Base-by-base conservation (phyloP, 53 echinoderm and acorn worm genomes). In the Holothuria scabra region DNA sequence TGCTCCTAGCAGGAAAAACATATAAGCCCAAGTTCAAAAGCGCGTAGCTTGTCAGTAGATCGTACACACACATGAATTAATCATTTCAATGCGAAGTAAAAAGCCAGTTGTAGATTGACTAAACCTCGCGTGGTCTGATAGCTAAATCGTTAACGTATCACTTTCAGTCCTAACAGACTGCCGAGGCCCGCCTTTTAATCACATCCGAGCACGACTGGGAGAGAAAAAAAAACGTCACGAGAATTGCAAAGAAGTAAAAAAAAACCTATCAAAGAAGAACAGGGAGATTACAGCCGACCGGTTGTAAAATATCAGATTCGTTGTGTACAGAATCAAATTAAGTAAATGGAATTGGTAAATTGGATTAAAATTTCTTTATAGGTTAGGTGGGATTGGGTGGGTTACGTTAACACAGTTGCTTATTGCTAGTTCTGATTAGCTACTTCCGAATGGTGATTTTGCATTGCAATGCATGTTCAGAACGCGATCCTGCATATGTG, bases 311-410 rank as follows among this genome's bases (percentile, higher is more conserved):
- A 69, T 69, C 14, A 69, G 69, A 34, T 41, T 69, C 41, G 31
- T 69, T 69, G 69, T 69, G 69, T 69, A 69, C 69, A 56, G 46
- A 76, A 76, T 76, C 76, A 48, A 76, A 76, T 76, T 76, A 48
- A 48, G 76, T 56, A 76, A 76, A 76, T 76, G 76, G 76, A 76
- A 76, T 76, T 76, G 76, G 76, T 76, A 76, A 76, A 76, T 76
- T 76, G 76, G 76, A 76, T 76, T 76, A 76, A 76, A 76, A 76
- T 76, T 76, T 46, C 76, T 76, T 76, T 76, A 48, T 76, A 76
- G 46, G 52, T 76, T 76, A 28, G 48, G 56, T 56, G 56, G 46
- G 76, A 76, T 28, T 48, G 52, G 76, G 29, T 76, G 28, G 0
- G 64, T 64, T 64, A 28, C 64, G 13, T 22, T 21, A 64, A 30